A percentile compares a stretch with the other conserved stretches of the same genome.
These are phyloP conservation scores for Oryzias javanicus DNA, from an alignment of 2,113 vertebrate species.

Conservation along the genomic window DNA sequence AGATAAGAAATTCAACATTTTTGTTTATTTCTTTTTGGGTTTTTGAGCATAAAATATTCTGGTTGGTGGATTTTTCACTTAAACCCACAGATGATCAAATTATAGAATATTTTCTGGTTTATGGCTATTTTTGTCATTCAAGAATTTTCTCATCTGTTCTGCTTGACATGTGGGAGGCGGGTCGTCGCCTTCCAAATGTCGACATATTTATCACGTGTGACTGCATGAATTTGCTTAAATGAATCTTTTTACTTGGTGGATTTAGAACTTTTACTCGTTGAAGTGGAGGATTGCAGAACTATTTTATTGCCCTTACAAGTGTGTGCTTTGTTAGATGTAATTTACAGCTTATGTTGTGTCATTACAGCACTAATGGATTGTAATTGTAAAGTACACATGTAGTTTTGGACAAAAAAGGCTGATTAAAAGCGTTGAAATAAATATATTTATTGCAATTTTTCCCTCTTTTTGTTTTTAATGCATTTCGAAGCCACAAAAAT, in stretches of 20 bases:
- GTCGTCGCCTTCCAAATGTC: slow-evolving; percentile 6
- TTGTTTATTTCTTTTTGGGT: slow-evolving; percentile 2
- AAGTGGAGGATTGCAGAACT: slow-evolving; percentile 6
- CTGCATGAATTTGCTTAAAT: slow-evolving; percentile 58
- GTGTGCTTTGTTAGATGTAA: slow-evolving; percentile 23
- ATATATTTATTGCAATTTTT: slow-evolving; percentile 49
- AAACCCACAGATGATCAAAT: slow-evolving; percentile 7
- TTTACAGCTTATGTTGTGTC: slow-evolving; percentile 38
- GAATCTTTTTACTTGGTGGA: slow-evolving; percentile 16
- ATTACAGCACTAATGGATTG: slow-evolving; percentile 33
- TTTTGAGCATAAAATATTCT: background rate
- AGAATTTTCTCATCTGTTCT: no score
- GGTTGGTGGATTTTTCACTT: background rate
- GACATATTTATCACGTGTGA: slow-evolving; percentile 47
- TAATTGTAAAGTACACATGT: slow-evolving; percentile 52
- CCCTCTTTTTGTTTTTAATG: no score
- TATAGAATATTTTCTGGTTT: slow-evolving; percentile 12
- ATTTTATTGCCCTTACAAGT: slow-evolving; percentile 9
- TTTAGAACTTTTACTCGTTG: slow-evolving; percentile 9
- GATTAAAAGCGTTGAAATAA: slow-evolving; percentile 44
- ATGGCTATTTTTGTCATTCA: background rate
- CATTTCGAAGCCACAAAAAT: no score
- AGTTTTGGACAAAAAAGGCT: slow-evolving; percentile 52
- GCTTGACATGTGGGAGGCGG: no score
- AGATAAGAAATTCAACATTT: no score